Conservation (phyloP, 1,140 invertebrate species). For the Danaus melanippus region DNA sequence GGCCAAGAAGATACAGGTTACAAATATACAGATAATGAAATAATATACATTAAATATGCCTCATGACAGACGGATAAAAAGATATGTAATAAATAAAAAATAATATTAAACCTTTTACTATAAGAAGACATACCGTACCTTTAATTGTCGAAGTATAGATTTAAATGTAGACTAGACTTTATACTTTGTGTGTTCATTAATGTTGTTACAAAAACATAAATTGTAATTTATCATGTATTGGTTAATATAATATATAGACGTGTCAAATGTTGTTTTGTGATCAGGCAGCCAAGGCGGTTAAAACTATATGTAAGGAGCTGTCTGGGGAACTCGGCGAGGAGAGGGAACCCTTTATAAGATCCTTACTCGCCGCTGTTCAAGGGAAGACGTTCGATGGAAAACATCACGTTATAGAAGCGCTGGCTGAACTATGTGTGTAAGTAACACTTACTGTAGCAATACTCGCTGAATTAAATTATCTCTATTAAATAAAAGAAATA, state of each 20-base stretch:
- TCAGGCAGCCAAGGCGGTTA: slow-evolving; percentile 84
- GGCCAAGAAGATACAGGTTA: slow-evolving; percentile 86
- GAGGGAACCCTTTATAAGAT: slow-evolving; percentile 77
- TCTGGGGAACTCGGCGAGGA: slow-evolving; percentile 77
- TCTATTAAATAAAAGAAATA: too few relatives aligned
- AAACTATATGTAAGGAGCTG: slow-evolving; percentile 84
- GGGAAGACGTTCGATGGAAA: slow-evolving; percentile 93
- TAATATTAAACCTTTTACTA: too few relatives aligned
- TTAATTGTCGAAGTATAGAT: too few relatives aligned
- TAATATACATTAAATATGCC: too few relatives aligned
- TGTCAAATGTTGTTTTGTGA: slow-evolving; percentile 10
- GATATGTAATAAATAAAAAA: too few relatives aligned
- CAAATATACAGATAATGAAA: too few relatives aligned
- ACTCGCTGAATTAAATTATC: too few relatives aligned
- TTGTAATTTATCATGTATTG: too few relatives aligned
- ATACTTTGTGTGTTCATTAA: neutral
- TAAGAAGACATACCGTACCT: too few relatives aligned
- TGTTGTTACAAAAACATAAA: neutral
- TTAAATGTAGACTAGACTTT: neutral
- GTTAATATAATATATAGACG: too few relatives aligned
- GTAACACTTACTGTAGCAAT: slow-evolving; percentile 27
- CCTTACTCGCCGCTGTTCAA: slow-evolving; percentile 80
- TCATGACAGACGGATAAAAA: too few relatives aligned
- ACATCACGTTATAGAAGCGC: slow-evolving; percentile 83
- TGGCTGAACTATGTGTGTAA: slow-evolving; percentile 83